Evolutionary conservation across 2,113 vertebrate species (phyloP).

Genomic region (Tachycineta bicolor): DNA sequence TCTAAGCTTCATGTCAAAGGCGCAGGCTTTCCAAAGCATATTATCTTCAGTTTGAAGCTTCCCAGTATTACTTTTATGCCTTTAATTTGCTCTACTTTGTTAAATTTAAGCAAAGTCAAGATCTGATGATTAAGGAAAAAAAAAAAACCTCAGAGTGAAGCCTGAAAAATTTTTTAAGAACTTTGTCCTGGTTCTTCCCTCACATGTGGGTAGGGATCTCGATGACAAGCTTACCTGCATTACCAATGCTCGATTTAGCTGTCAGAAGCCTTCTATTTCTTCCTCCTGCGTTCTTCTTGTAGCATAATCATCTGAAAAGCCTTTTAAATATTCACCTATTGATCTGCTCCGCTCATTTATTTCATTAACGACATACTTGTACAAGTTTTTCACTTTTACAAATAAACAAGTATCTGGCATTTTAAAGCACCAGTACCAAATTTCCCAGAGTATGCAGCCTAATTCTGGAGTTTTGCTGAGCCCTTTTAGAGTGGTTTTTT

Average conservation of each 20-base stretch:
- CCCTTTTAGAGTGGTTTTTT: not conserved
- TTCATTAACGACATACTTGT: not conserved
- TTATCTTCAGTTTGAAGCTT: not conserved
- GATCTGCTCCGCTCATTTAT: conserved; percentile 19
- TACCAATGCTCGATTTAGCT: not conserved
- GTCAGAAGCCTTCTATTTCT: conserved; percentile 3
- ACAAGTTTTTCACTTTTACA: not conserved
- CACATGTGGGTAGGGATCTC: not conserved
- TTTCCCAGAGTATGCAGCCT: not conserved
- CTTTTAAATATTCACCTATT: conserved; percentile 45
- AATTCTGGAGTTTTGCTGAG: not conserved
- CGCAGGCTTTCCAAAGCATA: not conserved
- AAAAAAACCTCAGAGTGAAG: not conserved
- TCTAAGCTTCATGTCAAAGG: conserved; percentile 15
- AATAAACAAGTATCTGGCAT: not conserved
- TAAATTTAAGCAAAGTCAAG: not conserved
- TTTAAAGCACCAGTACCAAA: not conserved
- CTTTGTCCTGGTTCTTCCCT: not conserved
- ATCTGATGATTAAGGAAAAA: not conserved
- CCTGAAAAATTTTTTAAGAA: not conserved
- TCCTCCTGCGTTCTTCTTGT: not conserved
- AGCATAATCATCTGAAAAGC: conserved; percentile 33
- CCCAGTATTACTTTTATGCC: not conserved
- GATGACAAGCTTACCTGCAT: not conserved
- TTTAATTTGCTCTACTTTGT: not conserved